phyloP scores from a whole-genome alignment of 2,113 vertebrate genomes.

The Tyrannus savana region DNA sequence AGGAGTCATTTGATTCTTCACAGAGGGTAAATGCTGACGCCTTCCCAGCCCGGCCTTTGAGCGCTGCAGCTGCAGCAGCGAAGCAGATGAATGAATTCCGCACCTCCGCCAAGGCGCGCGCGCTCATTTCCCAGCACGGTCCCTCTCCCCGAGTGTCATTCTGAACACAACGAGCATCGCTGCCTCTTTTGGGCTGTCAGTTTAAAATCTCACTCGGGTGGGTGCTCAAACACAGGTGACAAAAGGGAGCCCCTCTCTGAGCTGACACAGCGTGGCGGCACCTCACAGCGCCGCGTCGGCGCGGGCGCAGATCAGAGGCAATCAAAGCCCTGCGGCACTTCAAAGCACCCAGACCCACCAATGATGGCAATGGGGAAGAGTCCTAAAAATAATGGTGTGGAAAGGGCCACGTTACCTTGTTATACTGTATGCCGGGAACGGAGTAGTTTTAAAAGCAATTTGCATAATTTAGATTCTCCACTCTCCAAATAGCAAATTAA shows the following conservation, averaged over 20 bases:
- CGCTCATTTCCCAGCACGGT: accelerated
- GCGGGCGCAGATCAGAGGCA: not conserved
- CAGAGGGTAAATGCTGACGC: not conserved
- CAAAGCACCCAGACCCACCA: not conserved
- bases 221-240: not conserved
- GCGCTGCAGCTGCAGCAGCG: not conserved
- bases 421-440: not conserved
- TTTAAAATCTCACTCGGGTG: not conserved
- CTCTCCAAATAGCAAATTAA: conserved; percentile 77
- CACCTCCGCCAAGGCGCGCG: accelerated
- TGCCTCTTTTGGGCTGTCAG: not conserved
- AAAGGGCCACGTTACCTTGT: not conserved
- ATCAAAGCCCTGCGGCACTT: not conserved
- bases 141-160: accelerated
- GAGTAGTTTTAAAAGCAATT: conserved; percentile 66
- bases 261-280: not conserved
- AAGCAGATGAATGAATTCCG: not conserved
- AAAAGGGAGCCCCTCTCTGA: not conserved
- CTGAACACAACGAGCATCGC: accelerated
- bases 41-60: not conserved
- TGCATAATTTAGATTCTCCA: conserved; percentile 69
- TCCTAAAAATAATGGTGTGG: not conserved
- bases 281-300: not conserved
- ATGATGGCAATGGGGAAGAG: not conserved
- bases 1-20: not conserved